Conservation (phyloP, 2,888 invertebrate species). For the Epirrita christyi region DNA sequence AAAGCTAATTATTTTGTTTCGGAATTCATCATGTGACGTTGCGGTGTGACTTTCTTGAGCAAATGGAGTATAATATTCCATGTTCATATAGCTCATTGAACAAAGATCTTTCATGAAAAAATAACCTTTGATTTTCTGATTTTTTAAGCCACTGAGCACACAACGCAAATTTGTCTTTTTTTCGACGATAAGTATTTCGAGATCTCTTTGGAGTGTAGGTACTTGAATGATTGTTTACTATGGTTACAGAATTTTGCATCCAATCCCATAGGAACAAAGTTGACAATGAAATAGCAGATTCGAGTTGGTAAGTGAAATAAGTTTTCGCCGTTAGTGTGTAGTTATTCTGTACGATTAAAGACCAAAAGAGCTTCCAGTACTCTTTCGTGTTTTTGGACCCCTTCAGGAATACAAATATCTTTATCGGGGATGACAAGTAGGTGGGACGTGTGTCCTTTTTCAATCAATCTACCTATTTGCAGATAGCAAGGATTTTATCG, state of each 20-base stretch:
- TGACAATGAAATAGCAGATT: neutral
- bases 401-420: constrained; percentile 9
- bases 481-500: constrained; percentile 6
- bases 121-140: constrained; percentile 44
- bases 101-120: neutral
- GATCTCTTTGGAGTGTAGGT: neutral
- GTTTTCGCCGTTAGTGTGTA: neutral
- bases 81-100: neutral
- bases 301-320: neutral
- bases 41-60: neutral
- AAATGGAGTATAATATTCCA: neutral
- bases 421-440: constrained; percentile 7
- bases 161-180: constrained; percentile 33
- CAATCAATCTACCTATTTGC: constrained; percentile 18
- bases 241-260: neutral
- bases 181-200: constrained; percentile 8
- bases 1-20: no score
- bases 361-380: neutral
- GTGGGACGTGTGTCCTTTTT: constrained; percentile 15
- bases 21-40: no score
- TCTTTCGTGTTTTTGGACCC: constrained; percentile 5
- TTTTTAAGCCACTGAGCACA: constrained; percentile 50
- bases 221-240: neutral
- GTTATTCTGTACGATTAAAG: neutral
- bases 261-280: neutral